Base-by-base conservation (phyloP, 2,113 vertebrate genomes). In the Motacilla tschutschensis region DNA sequence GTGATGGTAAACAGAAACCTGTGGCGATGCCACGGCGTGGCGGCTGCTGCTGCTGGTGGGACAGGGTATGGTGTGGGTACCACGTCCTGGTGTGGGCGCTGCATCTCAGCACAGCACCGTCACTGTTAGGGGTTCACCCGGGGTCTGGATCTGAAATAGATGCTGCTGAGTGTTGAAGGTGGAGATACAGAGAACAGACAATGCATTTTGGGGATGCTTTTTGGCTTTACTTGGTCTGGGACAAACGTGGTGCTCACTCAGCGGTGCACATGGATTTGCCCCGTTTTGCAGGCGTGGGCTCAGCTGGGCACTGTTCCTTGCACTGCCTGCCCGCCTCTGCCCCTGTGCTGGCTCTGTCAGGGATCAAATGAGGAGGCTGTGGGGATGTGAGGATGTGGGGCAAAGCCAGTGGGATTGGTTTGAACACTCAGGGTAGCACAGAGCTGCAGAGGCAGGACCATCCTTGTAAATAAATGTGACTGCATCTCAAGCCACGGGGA, bases 1-100 rank as follows among this genome's bases (percentile, higher is more conserved):
- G 85, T 79, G 90, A 80, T 40, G 76, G 92, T 83, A 80, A 87
- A 95, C 59, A 71, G 62, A 50, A 85, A 53, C 51, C 62, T 48
- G 53, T 17, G 22, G 81, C 2, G 4, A 20, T 79, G 69, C 54
- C 64, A 14, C 3, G 17, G 88, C 8, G 1, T 18, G 85, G 71
- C 24, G 16, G 77, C 58, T 57, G 83, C 53, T 66, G 48, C 15
- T 3, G 31, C 3, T 4, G 6, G 18, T 0, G 2, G 65, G 53
- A 60, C 53, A 38, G 64, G 46, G 59, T 24, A 53, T 4, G 8
- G 53, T 6, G 53, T 26, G 79, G 74, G 47, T 8, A 66, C 54
- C 64, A 2, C 0, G 0, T 72, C 36, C 43, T 1, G 2, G 14
- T 17, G 54, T 25, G 70, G 65, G 54, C 21, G 36, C 8, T 0